phyloP scores from a whole-genome alignment of 2,888 invertebrate genomes.

The Tenthredo notha region DNA sequence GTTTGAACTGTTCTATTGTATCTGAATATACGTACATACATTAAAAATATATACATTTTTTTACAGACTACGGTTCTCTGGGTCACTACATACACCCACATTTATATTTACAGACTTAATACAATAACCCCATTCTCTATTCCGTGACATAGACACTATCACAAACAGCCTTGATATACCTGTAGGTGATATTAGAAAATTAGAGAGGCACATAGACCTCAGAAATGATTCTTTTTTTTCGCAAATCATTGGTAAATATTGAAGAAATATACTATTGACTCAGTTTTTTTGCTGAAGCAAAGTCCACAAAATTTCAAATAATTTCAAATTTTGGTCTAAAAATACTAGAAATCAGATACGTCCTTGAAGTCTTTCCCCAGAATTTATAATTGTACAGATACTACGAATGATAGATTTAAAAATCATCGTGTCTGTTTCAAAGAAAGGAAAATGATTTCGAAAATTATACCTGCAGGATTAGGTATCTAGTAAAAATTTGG shows the following conservation, averaged over 20 bases:
- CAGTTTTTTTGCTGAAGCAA: too few species aligned
- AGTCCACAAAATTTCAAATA: too few species aligned
- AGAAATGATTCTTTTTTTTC: too few species aligned
- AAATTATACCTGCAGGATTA: not conserved
- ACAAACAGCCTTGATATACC: not conserved
- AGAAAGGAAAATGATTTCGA: not conserved
- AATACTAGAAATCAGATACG: too few species aligned
- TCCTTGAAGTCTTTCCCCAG: not conserved
- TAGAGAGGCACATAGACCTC: not conserved
- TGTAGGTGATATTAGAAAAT: not conserved
- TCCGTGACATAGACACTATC: not conserved
- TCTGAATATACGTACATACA: conserved; percentile 55
- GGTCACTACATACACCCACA: conserved; percentile 23
- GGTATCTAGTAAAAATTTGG: not conserved
- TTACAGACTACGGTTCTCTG: conserved; percentile 64
- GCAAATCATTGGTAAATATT: too few species aligned
- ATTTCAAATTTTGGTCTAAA: too few species aligned
- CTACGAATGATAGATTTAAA: not conserved
- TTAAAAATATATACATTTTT: conserved; percentile 59
- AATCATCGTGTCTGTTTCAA: not conserved
- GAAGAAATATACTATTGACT: too few species aligned
- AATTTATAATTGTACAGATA: not conserved
- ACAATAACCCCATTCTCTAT: not conserved
- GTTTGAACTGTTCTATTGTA: conserved; percentile 61
- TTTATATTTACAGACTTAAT: not conserved